phyloP scores from a whole-genome alignment of 2,113 vertebrate species.

The Quiscalus mexicanus region DNA sequence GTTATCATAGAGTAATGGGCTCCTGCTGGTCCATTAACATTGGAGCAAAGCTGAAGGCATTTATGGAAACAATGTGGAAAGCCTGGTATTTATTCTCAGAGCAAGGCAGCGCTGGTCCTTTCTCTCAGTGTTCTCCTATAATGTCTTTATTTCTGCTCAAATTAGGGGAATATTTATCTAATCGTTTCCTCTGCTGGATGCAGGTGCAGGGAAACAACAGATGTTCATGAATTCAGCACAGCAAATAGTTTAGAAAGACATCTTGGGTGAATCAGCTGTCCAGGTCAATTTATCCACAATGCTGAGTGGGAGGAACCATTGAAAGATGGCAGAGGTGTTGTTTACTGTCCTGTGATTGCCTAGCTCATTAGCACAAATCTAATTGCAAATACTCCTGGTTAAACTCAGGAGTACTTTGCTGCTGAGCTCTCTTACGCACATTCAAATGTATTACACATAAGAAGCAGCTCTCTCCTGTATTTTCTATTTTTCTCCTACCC shows the following conservation, averaged over 20 bases:
- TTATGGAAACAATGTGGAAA: conserved; percentile 55
- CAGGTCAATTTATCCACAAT: neutral
- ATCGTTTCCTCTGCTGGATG: neutral
- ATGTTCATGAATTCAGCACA: neutral
- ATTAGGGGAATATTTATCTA: neutral
- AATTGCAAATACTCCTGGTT: neutral
- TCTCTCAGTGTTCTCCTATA: neutral
- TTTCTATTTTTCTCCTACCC: neutral
- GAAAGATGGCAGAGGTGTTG: neutral
- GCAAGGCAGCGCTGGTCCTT: neutral
- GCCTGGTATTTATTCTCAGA: conserved; percentile 42
- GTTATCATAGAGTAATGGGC: conserved; percentile 64
- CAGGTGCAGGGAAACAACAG: neutral
- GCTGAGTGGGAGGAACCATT: neutral
- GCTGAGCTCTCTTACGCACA: neutral
- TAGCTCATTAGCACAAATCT: neutral
- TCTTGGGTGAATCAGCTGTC: neutral
- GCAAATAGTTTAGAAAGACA: neutral
- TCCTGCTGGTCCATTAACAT: conserved; percentile 46
- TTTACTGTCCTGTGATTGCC: neutral
- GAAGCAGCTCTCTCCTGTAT: neutral
- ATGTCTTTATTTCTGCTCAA: neutral
- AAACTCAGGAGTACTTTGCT: neutral
- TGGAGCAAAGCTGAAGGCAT: conserved; percentile 46
- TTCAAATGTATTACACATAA: neutral